These are phyloP conservation scores for Matsumyia berberina DNA, from an alignment of 2,888 invertebrate species.

Conservation along the genomic window DNA sequence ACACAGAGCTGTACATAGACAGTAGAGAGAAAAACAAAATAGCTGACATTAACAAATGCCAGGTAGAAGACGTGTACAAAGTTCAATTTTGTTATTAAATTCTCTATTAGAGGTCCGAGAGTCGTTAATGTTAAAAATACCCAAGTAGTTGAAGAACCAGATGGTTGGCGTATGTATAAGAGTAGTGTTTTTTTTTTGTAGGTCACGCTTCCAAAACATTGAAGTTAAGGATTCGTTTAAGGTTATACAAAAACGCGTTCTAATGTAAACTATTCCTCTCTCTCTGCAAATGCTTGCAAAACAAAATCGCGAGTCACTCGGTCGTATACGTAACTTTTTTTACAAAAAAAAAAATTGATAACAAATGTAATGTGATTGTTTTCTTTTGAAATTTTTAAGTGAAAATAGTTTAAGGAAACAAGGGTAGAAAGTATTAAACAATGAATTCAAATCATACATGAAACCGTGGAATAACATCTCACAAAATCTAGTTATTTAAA, in stretches of 20 bases:
- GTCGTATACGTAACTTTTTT: slow-evolving; percentile 66
- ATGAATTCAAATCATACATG: slow-evolving; percentile 25
- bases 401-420: slow-evolving; percentile 32
- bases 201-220: slow-evolving; percentile 50
- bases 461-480: slow-evolving; percentile 34
- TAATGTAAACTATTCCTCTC: slow-evolving; percentile 22
- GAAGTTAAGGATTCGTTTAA: slow-evolving; percentile 41
- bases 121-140: slow-evolving; percentile 63
- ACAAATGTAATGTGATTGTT: background rate
- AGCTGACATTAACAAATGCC: slow-evolving; percentile 57
- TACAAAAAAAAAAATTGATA: background rate
- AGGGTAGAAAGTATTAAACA: slow-evolving; percentile 25
- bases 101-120: slow-evolving; percentile 39
- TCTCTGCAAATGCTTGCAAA: slow-evolving; percentile 59
- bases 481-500: slow-evolving; percentile 5
- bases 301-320: slow-evolving; percentile 52
- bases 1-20: slow-evolving; percentile 12
- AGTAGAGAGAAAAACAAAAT: slow-evolving; percentile 24
- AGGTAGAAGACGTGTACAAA: slow-evolving; percentile 52
- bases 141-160: slow-evolving; percentile 35
- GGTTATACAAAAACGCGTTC: slow-evolving; percentile 28
- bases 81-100: slow-evolving; percentile 64
- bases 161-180: slow-evolving; percentile 14
- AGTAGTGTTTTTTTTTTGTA: slow-evolving; percentile 28
- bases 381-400: slow-evolving; percentile 23